Evolutionary conservation across 2,888 invertebrate genomes (phyloP), one percentile per base, ranked within the genome.

Genomic region (Drosophila leonis): DNA sequence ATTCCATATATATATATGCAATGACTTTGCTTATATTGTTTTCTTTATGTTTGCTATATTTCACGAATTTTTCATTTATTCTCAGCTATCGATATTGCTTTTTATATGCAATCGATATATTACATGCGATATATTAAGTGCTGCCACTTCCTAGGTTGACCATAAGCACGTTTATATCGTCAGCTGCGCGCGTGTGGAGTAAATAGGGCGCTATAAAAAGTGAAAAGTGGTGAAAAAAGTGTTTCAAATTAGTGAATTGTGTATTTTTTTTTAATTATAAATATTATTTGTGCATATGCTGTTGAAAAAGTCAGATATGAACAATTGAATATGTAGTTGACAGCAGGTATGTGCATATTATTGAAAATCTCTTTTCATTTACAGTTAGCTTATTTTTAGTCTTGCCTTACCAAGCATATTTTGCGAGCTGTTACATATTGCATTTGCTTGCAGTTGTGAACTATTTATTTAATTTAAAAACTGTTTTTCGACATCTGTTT

Each of bases 241-340:
- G 18, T n/a, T 65, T 64, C 0, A 65, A 54, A 65, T 63, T 20
- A 31, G 9, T n/a, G 12, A 18, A n/a, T 6, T n/a, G 5, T 12
- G 18, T 18, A 1, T 18, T 31, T 18, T 12, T 18, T 12, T 18
- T 18, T 2, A 18, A 31, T 12, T 12, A 4, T 12, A 18, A 46
- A 2, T 31, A 20, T 27, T 27, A 1, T 15, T 46, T 9, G 27
- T 4, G 9, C 4, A 9, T 29, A n/a, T 15, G 15, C 4, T 27
- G 15, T 5, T 48, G 9, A 48, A n/a, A 6, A n/a, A 2, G 1
- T 27, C 0, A 15, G n/a, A 15, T 27, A 9, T 48, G 1, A 5
- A 4, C 8, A 20, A 7, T n/a, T 15, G 15, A 37, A 37, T 37
- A 37, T 37, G 15, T 37, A 18, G 5, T 0, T 4, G 0, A 15